A percentile compares a stretch with the other conserved stretches of the same genome.
Conservation (phyloP, 2,797 vertebrate species). For the Helicolenus hilgendorfi region DNA sequence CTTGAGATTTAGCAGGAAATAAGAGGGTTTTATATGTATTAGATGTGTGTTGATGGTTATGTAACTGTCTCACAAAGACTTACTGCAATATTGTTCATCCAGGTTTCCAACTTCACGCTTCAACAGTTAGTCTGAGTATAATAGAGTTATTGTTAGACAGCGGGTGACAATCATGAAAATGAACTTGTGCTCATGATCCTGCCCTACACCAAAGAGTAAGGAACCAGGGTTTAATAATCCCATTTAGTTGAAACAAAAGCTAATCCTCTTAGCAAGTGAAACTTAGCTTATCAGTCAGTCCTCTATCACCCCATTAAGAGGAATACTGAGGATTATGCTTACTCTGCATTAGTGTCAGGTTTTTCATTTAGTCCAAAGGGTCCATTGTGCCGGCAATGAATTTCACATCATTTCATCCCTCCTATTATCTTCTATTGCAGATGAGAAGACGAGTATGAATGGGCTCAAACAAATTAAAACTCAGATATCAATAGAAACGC, state of each 20-base stretch:
- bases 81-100: not conserved
- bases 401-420: slow-evolving; percentile 17
- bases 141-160: slow-evolving; percentile 63
- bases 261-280: slow-evolving; percentile 85
- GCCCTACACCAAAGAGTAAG: slow-evolving; percentile 51
- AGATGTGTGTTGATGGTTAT: not conserved
- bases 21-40: not conserved
- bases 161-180: slow-evolving; percentile 51
- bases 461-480: not conserved
- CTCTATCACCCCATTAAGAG: slow-evolving; percentile 68
- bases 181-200: slow-evolving; percentile 60
- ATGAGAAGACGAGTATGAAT: slow-evolving; percentile 6
- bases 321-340: slow-evolving; percentile 69
- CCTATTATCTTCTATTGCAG: slow-evolving; percentile 5
- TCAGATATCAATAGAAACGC: not conserved
- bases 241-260: slow-evolving; percentile 81
- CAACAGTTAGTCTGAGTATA: slow-evolving; percentile 19
- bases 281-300: slow-evolving; percentile 71
- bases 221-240: slow-evolving; percentile 70
- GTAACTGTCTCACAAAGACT: not conserved
- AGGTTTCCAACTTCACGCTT: slow-evolving; percentile 12
- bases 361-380: slow-evolving; percentile 32
- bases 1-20: not conserved
- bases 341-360: slow-evolving; percentile 58
- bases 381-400: slow-evolving; percentile 21